Conservation (phyloP, 2,113 vertebrate species). For the Centrocercus urophasianus region DNA sequence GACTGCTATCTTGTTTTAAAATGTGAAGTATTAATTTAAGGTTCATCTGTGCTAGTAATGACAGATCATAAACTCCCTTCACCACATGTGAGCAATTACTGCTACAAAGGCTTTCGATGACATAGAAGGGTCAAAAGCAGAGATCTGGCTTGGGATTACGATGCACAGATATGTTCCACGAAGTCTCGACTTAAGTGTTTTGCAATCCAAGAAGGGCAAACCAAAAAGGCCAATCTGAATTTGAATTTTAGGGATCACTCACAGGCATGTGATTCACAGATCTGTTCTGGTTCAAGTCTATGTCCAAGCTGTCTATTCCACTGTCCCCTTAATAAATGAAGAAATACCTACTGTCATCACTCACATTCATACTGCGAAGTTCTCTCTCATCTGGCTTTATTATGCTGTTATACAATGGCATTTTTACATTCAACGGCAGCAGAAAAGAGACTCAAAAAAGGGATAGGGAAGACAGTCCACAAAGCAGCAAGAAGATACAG, state of each 20-base stretch:
- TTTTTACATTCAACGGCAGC: not conserved
- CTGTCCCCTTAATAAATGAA: not conserved
- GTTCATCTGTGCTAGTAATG: not conserved
- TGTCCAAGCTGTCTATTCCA: not conserved
- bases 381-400: not conserved
- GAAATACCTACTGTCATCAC: not conserved
- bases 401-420: not conserved
- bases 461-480: not conserved
- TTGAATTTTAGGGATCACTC: not conserved
- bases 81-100: not conserved
- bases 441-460: not conserved
- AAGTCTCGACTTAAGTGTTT: not conserved
- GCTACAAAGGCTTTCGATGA: not conserved
- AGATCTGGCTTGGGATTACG: not conserved
- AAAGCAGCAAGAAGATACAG: not conserved
- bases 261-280: not conserved
- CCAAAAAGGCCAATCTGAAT: not conserved
- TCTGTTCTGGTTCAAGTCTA: not conserved
- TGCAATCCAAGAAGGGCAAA: not conserved
- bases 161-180: accelerated
- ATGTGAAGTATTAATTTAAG: not conserved
- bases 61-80: not conserved
- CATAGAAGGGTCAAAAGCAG: not conserved
- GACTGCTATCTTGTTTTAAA: not conserved
- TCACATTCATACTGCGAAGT: not conserved